Base-by-base conservation (phyloP, 2,113 vertebrate species). In the Anas platyrhynchos region DNA sequence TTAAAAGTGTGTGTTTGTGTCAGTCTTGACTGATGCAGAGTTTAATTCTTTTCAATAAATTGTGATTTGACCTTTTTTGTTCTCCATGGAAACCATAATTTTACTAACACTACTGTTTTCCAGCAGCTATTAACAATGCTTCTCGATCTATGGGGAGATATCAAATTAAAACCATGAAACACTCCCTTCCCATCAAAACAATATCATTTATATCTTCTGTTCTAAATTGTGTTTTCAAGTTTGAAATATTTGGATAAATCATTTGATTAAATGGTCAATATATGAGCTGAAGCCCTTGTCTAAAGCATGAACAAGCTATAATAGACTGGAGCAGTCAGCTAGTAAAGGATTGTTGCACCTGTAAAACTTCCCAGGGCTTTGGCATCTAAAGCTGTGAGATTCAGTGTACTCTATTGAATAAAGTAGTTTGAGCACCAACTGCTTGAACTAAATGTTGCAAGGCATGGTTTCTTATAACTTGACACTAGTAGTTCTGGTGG, bases 21-120 rank as follows among this genome's bases (percentile, higher is more conserved):
- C 88, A 88, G 50, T 78, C 82, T 91, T 65, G 92, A 92, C n/a
- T 95, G 91, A 91, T 82, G 32, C 91, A 43, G 95, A 88, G 29
- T 72, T 88, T 89, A 78, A 86, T 46, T 48, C 34, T 94, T 88
- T 86, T 83, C 52, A 26, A 77, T 93, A 92, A 91, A 93, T 95
- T 84, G 54, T 61, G 55, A 88, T 69, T 61, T 96, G 96, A 96
- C 94, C 93, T 97, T 94, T 96, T 94, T 83, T 95, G 73, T 96
- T 98, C 97, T 97, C 97, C 96, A 97, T 97, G 96, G 97, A 96
- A 96, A 98, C 94, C 9, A 68, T 77, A 63, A 29, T 90, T 72
- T 86, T 89, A 61, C 82, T 92, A 80, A 87, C 71, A 89, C 79
- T 88, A 1, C 75, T 65, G 29, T 91, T 92, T 78, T 91, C 46